A percentile compares a stretch with the other conserved stretches of the same genome.
Evolutionary conservation across 2,113 vertebrate genomes (phyloP).

Genomic region (Candoia aspera): DNA sequence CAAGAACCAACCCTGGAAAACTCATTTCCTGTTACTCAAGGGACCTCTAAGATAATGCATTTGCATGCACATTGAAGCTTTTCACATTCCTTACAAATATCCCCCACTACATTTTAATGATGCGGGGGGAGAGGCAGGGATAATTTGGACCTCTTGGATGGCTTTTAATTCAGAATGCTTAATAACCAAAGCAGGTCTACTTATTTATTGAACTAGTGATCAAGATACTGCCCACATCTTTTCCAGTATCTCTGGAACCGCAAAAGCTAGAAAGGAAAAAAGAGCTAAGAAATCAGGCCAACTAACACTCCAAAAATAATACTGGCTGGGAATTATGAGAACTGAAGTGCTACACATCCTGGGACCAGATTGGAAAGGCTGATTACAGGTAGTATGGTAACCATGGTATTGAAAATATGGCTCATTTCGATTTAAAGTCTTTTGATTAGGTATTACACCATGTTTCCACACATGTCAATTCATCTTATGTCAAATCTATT

Average conservation of each 20-base stretch:
- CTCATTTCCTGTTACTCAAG: not conserved
- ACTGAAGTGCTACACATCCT: not conserved
- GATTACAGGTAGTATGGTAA: not conserved
- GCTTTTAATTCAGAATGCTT: not conserved
- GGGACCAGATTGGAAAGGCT: not conserved
- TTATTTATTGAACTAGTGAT: not conserved
- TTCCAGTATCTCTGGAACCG: not conserved
- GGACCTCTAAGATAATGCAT: not conserved
- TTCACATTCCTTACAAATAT: not conserved
- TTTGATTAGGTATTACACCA: not conserved
- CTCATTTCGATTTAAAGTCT: not conserved
- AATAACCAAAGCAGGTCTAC: not conserved
- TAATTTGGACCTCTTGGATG: not conserved
- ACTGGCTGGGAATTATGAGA: not conserved
- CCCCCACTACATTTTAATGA: not conserved
- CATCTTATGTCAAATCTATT: constrained; percentile 1
- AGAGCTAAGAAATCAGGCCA: not conserved
- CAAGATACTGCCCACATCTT: not conserved
- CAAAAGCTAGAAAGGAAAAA: not conserved
- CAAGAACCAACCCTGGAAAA: not conserved
- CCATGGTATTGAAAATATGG: not conserved
- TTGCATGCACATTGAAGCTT: not conserved
- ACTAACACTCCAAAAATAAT: not conserved
- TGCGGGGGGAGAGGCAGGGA: no score
- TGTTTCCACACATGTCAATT: not conserved